phyloP scores from a whole-genome alignment of 2,797 vertebrate genomes.

The Parauchenoglanis punctatus region DNA sequence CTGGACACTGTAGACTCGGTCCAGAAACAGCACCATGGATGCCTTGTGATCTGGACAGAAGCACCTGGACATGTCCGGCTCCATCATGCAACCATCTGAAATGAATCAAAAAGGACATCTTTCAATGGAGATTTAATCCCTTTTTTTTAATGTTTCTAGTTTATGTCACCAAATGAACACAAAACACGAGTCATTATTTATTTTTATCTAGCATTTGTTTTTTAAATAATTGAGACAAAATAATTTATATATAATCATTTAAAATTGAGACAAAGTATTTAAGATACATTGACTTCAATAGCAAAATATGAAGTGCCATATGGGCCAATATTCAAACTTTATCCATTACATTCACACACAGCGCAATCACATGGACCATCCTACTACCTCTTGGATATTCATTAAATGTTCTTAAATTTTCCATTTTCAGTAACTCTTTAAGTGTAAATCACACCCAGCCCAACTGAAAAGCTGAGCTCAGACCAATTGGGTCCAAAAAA shows the following conservation, averaged over 20 bases:
- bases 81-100: constrained; percentile 84
- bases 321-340: not conserved
- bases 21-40: constrained; percentile 95
- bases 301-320: not conserved
- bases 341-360: not conserved
- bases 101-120: not conserved
- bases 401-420: no score
- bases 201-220: not conserved
- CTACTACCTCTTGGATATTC: no score
- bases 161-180: not conserved
- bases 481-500: no score
- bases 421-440: no score
- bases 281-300: no score
- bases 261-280: no score
- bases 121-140: not conserved
- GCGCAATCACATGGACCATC: not conserved
- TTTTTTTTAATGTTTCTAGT: not conserved
- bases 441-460: no score
- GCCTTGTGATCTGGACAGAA: constrained; percentile 98
- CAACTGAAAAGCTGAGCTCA: no score
- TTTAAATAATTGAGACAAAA: not conserved
- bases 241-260: no score
- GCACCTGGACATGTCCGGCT: constrained; percentile 88
- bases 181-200: not conserved
- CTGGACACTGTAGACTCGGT: constrained; percentile 92